Conservation (phyloP, 2,113 vertebrate species). For the Athene cunicularia region DNA sequence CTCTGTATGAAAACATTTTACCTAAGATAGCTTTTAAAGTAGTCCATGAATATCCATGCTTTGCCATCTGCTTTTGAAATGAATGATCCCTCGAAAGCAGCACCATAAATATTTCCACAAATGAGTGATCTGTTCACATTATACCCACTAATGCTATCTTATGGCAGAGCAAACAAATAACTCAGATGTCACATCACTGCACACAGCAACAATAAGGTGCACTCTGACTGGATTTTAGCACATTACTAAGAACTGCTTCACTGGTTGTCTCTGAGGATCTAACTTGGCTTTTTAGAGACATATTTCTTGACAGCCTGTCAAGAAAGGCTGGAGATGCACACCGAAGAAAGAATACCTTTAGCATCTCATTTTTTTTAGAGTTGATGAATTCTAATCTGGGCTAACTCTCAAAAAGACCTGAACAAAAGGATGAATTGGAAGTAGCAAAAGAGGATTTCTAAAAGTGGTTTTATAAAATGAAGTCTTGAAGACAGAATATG, state of each 20-base stretch:
- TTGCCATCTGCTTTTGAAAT: slow-evolving; percentile 49
- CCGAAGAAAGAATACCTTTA: slow-evolving; percentile 66
- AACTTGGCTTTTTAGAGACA: slow-evolving; percentile 70
- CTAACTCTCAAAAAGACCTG: slow-evolving; percentile 49
- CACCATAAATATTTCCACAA: slow-evolving; percentile 72
- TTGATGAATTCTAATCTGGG: slow-evolving; percentile 49
- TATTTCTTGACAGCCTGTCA: slow-evolving; percentile 74
- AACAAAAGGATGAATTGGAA: slow-evolving; percentile 52
- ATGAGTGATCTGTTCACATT: slow-evolving; percentile 73
- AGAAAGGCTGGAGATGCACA: slow-evolving; percentile 39
- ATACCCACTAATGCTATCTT: slow-evolving; percentile 65
- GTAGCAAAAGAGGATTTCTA: slow-evolving; percentile 15
- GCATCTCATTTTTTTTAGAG: slow-evolving; percentile 56
- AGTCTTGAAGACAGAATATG: neutral
- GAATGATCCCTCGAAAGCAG: slow-evolving; percentile 71
- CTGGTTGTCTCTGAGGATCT: slow-evolving; percentile 64
- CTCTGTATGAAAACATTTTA: slow-evolving; percentile 45
- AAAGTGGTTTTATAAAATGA: neutral
- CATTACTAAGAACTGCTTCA: slow-evolving; percentile 44
- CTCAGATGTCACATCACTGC: slow-evolving; percentile 66
- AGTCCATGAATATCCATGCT: slow-evolving; percentile 57
- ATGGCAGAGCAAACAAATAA: slow-evolving; percentile 72
- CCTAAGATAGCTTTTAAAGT: slow-evolving; percentile 56
- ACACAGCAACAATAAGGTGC: slow-evolving; percentile 37
- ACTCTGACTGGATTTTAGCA: slow-evolving; percentile 20